These are phyloP conservation scores for Polyommatus icarus DNA, from an alignment of 2,888 invertebrate genomes.

Conservation along the genomic window DNA sequence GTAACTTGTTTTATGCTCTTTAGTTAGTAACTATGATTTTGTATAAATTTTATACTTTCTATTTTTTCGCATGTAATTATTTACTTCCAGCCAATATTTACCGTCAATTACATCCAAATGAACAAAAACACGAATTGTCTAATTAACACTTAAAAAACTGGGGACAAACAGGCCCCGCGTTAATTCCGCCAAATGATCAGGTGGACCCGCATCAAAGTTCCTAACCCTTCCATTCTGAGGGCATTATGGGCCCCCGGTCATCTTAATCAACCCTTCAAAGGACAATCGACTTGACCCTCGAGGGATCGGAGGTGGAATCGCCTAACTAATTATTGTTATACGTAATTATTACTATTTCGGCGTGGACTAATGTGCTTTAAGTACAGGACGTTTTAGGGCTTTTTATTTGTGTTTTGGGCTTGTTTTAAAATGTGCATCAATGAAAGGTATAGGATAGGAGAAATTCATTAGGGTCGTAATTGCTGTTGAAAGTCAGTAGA, in stretches of 20 bases:
- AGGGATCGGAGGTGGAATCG: conserved; percentile 57
- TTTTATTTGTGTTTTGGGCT: neutral
- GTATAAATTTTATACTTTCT: too few relatives aligned
- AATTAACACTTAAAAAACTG: conserved; percentile 68
- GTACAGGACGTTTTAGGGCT: conserved; percentile 8
- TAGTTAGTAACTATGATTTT: too few relatives aligned
- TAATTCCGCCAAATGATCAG: conserved; percentile 61
- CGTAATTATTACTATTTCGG: conserved; percentile 61
- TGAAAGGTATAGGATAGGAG: neutral
- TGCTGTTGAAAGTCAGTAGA: neutral
- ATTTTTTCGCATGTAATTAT: neutral
- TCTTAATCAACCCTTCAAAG: conserved; percentile 79
- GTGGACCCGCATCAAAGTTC: conserved; percentile 73
- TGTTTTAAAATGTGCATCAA: neutral
- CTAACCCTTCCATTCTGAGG: conserved; percentile 56
- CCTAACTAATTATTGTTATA: conserved; percentile 75
- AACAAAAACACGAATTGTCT: conserved; percentile 41
- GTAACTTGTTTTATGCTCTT: too few relatives aligned
- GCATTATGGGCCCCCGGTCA: conserved; percentile 63
- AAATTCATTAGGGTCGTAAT: neutral
- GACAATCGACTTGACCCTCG: conserved; percentile 73
- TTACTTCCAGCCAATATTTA: neutral
- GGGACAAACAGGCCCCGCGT: conserved; percentile 59
- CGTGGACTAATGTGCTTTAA: conserved; percentile 11
- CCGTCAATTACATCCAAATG: conserved; percentile 19